Conservation (phyloP, 2,888 invertebrate species). For the Acanthococcus lagerstroemiae region DNA sequence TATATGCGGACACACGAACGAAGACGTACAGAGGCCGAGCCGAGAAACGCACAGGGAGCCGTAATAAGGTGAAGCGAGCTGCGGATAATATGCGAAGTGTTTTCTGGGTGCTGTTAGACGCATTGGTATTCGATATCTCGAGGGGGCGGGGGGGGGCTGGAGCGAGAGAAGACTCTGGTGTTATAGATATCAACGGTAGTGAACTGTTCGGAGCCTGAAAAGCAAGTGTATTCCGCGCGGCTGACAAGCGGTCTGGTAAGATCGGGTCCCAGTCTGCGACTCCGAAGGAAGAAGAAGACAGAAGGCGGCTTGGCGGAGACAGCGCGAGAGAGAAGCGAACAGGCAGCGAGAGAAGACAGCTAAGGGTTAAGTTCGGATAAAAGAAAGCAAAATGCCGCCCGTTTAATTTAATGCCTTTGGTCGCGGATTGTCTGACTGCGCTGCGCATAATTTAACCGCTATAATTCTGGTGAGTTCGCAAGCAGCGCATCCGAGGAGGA, state of each 20-base stretch:
- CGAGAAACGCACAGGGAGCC: not conserved
- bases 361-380: slow-evolving; percentile 27
- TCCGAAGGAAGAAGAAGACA: not conserved
- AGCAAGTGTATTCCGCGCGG: slow-evolving; percentile 13
- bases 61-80: too few relatives aligned
- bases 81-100: not conserved
- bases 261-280: slow-evolving; percentile 19
- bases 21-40: not conserved
- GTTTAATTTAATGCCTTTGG: slow-evolving; percentile 30
- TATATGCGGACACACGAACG: not conserved
- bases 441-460: slow-evolving; percentile 28
- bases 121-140: slow-evolving; percentile 23
- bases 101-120: slow-evolving; percentile 20
- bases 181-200: slow-evolving; percentile 27
- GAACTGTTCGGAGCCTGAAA: slow-evolving; percentile 17
- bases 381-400: slow-evolving; percentile 30
- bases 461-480: slow-evolving; percentile 24
- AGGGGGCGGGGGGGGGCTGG: too few relatives aligned
- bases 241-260: slow-evolving; percentile 27
- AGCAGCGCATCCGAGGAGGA: not conserved
- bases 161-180: slow-evolving; percentile 10
- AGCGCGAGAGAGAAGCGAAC: not conserved
- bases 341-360: slow-evolving; percentile 16
- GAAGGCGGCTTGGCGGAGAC: too few relatives aligned
- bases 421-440: slow-evolving; percentile 29